Base-by-base conservation (phyloP, 2,888 invertebrate species). In the Hyposoter dolosus region DNA sequence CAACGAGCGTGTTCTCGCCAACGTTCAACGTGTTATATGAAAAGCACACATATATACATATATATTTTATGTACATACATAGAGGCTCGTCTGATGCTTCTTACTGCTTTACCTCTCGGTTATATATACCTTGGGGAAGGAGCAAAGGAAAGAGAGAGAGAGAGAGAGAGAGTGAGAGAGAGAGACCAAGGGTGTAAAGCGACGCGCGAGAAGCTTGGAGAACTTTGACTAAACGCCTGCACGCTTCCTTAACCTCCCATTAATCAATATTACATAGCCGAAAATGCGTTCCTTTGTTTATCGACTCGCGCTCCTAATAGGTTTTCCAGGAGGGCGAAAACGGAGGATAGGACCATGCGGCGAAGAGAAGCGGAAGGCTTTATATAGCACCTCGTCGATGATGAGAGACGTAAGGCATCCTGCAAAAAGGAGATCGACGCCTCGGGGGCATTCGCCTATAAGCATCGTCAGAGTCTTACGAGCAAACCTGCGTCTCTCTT, bases 181-280 rank as follows among this genome's bases (percentile, higher is more conserved):
- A 45, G 81, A 35, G 86, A 77, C 83, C 77, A 32, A 28, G 71
- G 45, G 56, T 69, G 66, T 74, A 83, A 74, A 80, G 86, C 53
- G 82, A 78, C 47, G 79, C 80, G 79, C 82, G 82, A 84, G 91
- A 90, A 89, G 92, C 93, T 93, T 92, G 90, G 88, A 86, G 94
- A 94, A 94, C 93, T 94, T 94, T 93, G 94, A 93, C 94, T 94
- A 93, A 94, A 94, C 93, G 93, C 92, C 91, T 91, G 92, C 92
- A 94, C 93, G 94, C 94, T 94, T 94, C 94, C 94, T 94, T 94
- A 94, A 93, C 93, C 93, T 93, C 92, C 93, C 93, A 94, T 94
- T 94, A 94, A 94, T 94, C 94, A 94, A 94, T 94, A 94, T 94
- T 94, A 94, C 93, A 94, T 93, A 93, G 92, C 92, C 93, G 91